Percentiles rank a stretch among this genome's conserved stretches.
Evolutionary conservation across 2,113 vertebrate genomes (phyloP).

Genomic region (Misgurnus anguillicaudatus): DNA sequence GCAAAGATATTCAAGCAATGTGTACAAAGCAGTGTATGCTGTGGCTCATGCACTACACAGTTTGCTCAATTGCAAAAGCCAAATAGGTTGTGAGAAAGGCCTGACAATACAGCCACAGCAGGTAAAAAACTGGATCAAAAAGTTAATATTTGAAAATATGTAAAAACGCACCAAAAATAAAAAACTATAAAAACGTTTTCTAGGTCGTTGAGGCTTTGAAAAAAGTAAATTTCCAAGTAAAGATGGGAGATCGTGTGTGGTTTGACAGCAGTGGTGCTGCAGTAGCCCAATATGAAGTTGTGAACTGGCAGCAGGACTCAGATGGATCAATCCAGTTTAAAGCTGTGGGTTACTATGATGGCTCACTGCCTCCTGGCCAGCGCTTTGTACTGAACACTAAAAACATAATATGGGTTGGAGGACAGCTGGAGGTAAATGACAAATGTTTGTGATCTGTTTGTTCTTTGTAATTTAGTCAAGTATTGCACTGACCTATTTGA

Average conservation of each 20-base stretch:
- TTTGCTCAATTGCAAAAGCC: not conserved
- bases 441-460: not conserved
- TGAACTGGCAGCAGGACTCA: too few relatives aligned
- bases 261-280: slow-evolving; percentile 22
- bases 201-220: slow-evolving; percentile 7
- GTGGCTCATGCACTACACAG: not conserved
- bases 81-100: not conserved
- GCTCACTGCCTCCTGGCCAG: slow-evolving; percentile 62
- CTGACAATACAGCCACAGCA: not conserved
- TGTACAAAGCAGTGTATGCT: slow-evolving; percentile 58
- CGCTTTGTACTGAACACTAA: slow-evolving; percentile 64
- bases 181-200: not conserved
- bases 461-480: too few relatives aligned
- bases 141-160: not conserved
- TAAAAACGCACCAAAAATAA: not conserved
- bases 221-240: not conserved
- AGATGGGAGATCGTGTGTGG: not conserved
- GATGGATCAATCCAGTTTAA: slow-evolving; percentile 62
- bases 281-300: too few relatives aligned
- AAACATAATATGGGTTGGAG: slow-evolving; percentile 65
- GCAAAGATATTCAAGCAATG: slow-evolving; percentile 66
- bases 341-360: slow-evolving; percentile 71
- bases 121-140: not conserved
- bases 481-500: too few relatives aligned
- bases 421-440: slow-evolving; percentile 52